Conservation (phyloP, 2,888 invertebrate genomes). For the Eupithecia pulchellata region DNA sequence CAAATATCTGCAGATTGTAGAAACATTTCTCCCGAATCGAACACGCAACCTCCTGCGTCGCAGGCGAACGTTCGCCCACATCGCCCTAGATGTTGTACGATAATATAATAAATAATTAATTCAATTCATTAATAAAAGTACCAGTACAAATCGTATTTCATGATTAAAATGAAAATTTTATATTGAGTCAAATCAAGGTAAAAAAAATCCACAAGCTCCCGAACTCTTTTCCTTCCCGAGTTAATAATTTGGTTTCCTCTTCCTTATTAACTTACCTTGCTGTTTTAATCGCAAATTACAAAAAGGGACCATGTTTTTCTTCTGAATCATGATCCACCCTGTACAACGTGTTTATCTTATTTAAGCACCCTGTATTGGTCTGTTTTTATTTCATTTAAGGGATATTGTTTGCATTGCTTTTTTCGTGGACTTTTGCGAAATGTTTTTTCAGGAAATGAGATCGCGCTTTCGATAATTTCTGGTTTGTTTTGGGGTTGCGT, state of each 20-base stretch:
- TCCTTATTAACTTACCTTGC: conserved; percentile 20
- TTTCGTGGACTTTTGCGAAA: neutral
- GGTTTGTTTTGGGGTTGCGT: neutral
- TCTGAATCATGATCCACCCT: conserved; percentile 16
- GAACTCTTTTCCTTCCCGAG: conserved; percentile 17
- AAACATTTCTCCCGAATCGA: too few species aligned
- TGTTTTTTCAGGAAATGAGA: conserved; percentile 7
- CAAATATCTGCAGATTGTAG: too few species aligned
- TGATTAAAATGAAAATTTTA: neutral
- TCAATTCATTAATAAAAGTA: too few species aligned
- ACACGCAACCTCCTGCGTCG: too few species aligned
- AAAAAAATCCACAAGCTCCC: conserved; percentile 4
- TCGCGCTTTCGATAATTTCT: neutral
- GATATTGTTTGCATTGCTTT: neutral
- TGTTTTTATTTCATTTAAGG: conserved; percentile 23
- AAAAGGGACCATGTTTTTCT: conserved; percentile 17
- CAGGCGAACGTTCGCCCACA: too few species aligned
- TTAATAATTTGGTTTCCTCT: conserved; percentile 24
- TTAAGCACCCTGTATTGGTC: conserved; percentile 7
- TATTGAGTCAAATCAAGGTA: neutral
- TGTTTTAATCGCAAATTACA: conserved; percentile 31
- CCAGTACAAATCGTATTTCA: too few species aligned
- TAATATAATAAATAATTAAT: too few species aligned
- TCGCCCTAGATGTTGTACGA: too few species aligned
- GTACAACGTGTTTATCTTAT: conserved; percentile 16